A percentile compares a stretch with the other conserved stretches of the same genome.
phyloP scores from a whole-genome alignment of 2,888 invertebrate genomes.

The Rhynchonema sp. region DNA sequence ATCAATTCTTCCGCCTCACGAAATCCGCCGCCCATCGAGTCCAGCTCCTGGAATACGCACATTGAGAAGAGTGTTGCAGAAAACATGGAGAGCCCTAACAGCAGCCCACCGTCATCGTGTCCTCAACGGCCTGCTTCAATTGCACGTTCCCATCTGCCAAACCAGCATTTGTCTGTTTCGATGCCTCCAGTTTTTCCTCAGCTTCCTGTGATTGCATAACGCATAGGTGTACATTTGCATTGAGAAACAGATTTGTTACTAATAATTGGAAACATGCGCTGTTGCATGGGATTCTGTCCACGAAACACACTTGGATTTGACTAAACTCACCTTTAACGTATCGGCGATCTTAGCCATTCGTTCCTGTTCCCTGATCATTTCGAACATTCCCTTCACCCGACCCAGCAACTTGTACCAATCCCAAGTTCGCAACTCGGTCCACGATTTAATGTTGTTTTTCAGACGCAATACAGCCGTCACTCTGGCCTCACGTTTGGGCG shows the following conservation, averaged over 20 bases:
- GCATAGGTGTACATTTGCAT: neutral
- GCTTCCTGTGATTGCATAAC: neutral
- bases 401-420: conserved; percentile 99
- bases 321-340: neutral
- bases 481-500: neutral
- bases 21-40: neutral
- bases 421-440: conserved; percentile 97
- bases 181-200: neutral
- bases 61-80: no score
- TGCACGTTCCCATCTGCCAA: neutral
- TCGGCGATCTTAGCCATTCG: neutral
- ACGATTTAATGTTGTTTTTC: conserved; percentile 97
- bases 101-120: no score
- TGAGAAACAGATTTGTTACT: neutral
- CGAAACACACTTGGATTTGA: neutral
- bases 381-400: conserved; percentile 33
- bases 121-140: neutral
- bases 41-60: no score
- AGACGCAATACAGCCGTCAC: conserved; percentile 55
- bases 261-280: no score
- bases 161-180: neutral
- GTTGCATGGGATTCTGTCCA: no score
- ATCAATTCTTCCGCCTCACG: neutral
- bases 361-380: neutral
- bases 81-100: no score